A percentile compares a stretch with the other conserved stretches of the same genome.
These are phyloP conservation scores for Delphinus delphis DNA, from an alignment of 2,113 vertebrate genomes.

Conservation along the genomic window DNA sequence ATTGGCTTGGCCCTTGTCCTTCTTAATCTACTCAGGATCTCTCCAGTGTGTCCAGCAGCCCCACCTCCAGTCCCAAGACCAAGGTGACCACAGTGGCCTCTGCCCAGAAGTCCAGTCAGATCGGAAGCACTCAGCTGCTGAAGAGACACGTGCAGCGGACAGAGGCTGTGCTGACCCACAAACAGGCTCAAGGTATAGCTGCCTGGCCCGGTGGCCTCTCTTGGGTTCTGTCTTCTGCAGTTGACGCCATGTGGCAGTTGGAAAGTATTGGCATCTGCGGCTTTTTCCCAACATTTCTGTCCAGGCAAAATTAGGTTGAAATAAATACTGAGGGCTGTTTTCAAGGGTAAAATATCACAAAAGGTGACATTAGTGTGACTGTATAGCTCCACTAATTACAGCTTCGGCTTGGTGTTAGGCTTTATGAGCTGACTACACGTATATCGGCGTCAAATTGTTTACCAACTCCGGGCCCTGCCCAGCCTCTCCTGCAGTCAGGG, in stretches of 20 bases:
- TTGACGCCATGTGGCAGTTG: background rate
- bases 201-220: background rate
- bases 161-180: conserved; percentile 90
- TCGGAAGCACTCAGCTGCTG: conserved; percentile 90
- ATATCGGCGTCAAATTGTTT: background rate
- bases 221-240: background rate
- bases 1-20: background rate
- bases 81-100: conserved; percentile 89
- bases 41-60: conserved; percentile 97
- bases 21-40: conserved; percentile 86
- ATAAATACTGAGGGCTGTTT: background rate
- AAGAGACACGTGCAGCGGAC: conserved; percentile 93
- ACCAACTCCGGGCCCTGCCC: background rate
- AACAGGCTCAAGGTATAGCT: conserved; percentile 92
- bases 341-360: background rate
- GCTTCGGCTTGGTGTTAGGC: background rate
- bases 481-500: background rate
- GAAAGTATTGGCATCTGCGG: background rate
- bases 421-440: background rate
- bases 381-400: background rate
- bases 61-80: conserved; percentile 96
- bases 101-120: conserved; percentile 91
- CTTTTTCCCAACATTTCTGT: background rate
- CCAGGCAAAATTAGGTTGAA: background rate
- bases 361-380: background rate